Conservation (phyloP, 2,797 vertebrate species). For the Scomberomorus guttatus region DNA sequence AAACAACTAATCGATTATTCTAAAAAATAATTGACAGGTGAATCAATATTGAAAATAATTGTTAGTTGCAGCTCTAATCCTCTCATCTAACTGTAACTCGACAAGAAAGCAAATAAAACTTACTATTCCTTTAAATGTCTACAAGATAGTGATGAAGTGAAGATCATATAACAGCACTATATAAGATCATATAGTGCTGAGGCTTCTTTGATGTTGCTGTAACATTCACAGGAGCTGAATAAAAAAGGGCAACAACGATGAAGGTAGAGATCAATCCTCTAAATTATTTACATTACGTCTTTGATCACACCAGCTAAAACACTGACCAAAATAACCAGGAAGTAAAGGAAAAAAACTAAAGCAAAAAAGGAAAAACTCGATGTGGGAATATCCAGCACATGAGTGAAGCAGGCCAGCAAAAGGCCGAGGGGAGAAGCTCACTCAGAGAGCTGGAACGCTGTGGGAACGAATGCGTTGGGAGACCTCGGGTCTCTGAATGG, state of each 20-base stretch:
- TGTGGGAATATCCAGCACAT: constrained; percentile 30
- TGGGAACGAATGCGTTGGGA: constrained; percentile 28
- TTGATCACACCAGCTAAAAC: constrained; percentile 20
- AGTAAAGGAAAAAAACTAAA: not conserved
- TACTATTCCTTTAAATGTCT: not conserved
- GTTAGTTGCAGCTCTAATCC: no score
- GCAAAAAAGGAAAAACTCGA: not conserved
- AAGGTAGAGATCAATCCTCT: constrained; percentile 9
- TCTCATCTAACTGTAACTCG: not conserved
- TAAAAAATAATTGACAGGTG: no score
- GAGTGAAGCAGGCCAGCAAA: constrained; percentile 2
- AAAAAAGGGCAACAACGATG: not conserved
- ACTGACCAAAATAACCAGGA: constrained; percentile 36
- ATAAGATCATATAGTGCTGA: no score
- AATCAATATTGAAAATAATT: no score
- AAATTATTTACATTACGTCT: constrained; percentile 35
- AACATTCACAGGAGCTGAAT: not conserved
- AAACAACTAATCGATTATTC: no score
- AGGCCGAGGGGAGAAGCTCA: constrained; percentile 23
- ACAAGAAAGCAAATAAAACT: not conserved
- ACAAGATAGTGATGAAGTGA: not conserved
- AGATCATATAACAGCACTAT: not conserved
- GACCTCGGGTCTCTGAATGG: constrained; percentile 3
- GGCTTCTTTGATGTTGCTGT: not conserved
- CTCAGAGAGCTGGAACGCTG: not conserved